Evolutionary conservation across 2,797 vertebrate species (phyloP).

Genomic region (Steatocranus sp.): DNA sequence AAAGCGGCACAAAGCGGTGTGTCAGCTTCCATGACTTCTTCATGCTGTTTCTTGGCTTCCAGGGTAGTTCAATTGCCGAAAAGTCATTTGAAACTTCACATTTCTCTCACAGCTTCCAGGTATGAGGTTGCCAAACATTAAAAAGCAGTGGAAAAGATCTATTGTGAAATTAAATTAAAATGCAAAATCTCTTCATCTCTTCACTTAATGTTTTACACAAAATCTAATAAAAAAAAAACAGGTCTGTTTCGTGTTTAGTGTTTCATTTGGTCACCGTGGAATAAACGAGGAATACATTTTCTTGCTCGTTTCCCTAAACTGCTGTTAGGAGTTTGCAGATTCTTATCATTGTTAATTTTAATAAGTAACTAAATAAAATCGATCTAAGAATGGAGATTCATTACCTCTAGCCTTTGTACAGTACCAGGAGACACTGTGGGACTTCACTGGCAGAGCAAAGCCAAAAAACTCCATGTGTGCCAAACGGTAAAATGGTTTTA

Average conservation of each 20-base stretch:
- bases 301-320: not conserved
- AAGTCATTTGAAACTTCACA: conserved; percentile 16
- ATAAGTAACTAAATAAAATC: not conserved
- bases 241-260: not conserved
- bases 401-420: not conserved
- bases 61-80: not conserved
- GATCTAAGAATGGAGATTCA: not conserved
- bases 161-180: not conserved
- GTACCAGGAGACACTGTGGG: not conserved
- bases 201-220: not conserved
- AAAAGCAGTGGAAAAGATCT: not conserved
- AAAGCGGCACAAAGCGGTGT: conserved; percentile 2
- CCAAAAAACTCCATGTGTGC: not conserved
- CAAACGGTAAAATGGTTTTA: conserved; percentile 8
- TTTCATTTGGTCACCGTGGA: not conserved
- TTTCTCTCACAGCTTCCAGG: not conserved
- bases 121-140: not conserved
- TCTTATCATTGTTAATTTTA: not conserved
- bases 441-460: not conserved
- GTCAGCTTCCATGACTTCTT: conserved; percentile 3
- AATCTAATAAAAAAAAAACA: not conserved
- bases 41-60: not conserved
- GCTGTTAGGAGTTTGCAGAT: not conserved
- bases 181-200: not conserved
- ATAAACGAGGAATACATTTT: not conserved